Conservation (phyloP, 2,797 vertebrate genomes). For the Glossophaga mutica region DNA sequence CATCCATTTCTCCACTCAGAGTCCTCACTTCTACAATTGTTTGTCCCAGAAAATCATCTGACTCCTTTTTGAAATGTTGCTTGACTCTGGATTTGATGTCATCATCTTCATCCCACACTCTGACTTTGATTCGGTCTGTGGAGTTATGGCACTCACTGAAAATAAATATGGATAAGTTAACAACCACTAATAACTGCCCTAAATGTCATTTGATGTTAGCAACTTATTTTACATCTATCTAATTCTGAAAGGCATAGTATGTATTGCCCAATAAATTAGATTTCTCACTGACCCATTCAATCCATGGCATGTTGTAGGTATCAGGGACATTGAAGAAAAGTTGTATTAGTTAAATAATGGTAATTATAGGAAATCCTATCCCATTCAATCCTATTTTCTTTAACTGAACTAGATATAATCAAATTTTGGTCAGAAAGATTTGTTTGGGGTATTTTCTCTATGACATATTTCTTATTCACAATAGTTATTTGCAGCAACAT, state of each 20-base stretch:
- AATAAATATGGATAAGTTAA: conserved; percentile 61
- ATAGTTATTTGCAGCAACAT: not conserved
- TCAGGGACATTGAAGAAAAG: not conserved
- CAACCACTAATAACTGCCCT: not conserved
- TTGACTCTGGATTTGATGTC: conserved; percentile 99
- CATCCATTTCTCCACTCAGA: conserved; percentile 98
- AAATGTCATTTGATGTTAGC: not conserved
- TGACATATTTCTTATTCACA: not conserved
- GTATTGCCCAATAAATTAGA: not conserved
- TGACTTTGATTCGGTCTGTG: conserved; percentile 97
- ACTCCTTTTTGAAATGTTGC: conserved; percentile 98
- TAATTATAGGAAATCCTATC: not conserved
- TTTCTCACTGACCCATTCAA: not conserved
- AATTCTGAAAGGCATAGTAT: not conserved
- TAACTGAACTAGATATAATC: not conserved
- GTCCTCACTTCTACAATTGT: conserved; percentile 99
- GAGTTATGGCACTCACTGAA: conserved; percentile 97
- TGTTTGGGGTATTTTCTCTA: not conserved
- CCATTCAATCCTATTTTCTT: not conserved
- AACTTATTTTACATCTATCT: not conserved
- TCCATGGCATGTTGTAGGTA: not conserved
- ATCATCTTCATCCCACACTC: conserved; percentile 98
- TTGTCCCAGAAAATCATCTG: conserved; percentile 97
- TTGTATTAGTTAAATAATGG: not conserved
- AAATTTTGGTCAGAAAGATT: not conserved